Conservation (phyloP, 2,797 vertebrate genomes). For the Petrocephalus sullivani region DNA sequence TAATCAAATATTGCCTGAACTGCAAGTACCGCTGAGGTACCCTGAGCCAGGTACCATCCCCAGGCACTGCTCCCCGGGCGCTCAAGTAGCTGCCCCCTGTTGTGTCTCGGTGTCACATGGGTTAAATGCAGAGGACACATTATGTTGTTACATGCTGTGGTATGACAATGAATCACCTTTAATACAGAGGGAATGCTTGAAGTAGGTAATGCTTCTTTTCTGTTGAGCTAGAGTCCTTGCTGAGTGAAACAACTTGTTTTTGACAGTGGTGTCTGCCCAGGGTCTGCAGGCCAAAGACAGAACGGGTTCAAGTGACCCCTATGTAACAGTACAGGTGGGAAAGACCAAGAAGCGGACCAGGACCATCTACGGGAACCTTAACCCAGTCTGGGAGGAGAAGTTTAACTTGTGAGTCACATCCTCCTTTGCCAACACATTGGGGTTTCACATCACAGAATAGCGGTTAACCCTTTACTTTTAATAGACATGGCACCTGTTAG, state of each 20-base stretch:
- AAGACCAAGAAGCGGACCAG: constrained; percentile 98
- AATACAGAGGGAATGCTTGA: not conserved
- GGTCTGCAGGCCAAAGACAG: constrained; percentile 96
- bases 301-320: constrained; percentile 92
- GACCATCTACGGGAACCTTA: constrained; percentile 94
- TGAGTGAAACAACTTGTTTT: constrained; percentile 10
- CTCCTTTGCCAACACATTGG: not conserved
- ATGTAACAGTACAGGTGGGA: constrained; percentile 93
- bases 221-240: not conserved
- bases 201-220: not conserved
- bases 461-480: not conserved
- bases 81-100: too few species aligned
- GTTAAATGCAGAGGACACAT: too few species aligned
- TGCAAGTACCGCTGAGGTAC: too few species aligned
- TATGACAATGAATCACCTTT: too few species aligned
- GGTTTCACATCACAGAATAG: not conserved
- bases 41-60: too few species aligned
- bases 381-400: constrained; percentile 94
- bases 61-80: too few species aligned
- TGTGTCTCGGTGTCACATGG: too few species aligned
- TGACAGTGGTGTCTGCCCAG: constrained; percentile 85
- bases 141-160: too few species aligned
- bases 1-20: too few species aligned
- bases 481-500: not conserved
- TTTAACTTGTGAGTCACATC: constrained; percentile 83